These are phyloP conservation scores for Tamandua tetradactyla DNA, from an alignment of 2,797 vertebrate genomes.

Conservation along the genomic window DNA sequence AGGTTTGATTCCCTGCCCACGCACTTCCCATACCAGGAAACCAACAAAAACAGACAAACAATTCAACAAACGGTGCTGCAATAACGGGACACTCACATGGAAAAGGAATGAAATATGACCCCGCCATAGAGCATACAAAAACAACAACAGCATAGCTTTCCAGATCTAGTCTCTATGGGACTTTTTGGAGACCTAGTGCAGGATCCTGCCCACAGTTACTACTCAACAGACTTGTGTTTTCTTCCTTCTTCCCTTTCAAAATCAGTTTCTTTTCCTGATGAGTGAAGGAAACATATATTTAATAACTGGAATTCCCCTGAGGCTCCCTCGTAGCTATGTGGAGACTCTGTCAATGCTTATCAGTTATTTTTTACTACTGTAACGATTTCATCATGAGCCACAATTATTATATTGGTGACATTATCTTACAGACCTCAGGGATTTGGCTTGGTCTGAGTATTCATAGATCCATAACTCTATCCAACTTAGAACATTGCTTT, in stretches of 20 bases:
- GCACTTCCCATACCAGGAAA: no score
- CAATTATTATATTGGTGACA: neutral
- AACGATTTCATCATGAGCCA: neutral
- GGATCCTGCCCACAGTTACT: neutral
- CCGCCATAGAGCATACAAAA: no score
- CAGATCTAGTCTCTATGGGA: neutral
- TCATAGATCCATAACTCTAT: neutral
- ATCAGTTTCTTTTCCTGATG: conserved; percentile 9
- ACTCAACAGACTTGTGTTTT: conserved; percentile 24
- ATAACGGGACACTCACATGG: no score
- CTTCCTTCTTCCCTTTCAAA: neutral
- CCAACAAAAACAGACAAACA: no score
- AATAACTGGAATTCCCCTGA: neutral
- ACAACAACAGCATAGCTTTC: no score
- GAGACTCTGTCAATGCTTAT: neutral
- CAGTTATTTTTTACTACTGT: neutral
- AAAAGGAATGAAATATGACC: no score
- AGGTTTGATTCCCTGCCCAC: no score
- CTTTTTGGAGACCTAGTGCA: neutral
- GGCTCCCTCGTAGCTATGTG: neutral
- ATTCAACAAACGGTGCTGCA: no score
- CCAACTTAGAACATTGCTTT: neutral
- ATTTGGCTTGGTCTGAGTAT: neutral
- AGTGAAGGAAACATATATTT: neutral
- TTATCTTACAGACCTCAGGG: neutral